Evolutionary conservation across 2,888 invertebrate genomes (phyloP), one percentile per base, ranked within the genome.

Genomic region (Cantharis flavilabris): DNA sequence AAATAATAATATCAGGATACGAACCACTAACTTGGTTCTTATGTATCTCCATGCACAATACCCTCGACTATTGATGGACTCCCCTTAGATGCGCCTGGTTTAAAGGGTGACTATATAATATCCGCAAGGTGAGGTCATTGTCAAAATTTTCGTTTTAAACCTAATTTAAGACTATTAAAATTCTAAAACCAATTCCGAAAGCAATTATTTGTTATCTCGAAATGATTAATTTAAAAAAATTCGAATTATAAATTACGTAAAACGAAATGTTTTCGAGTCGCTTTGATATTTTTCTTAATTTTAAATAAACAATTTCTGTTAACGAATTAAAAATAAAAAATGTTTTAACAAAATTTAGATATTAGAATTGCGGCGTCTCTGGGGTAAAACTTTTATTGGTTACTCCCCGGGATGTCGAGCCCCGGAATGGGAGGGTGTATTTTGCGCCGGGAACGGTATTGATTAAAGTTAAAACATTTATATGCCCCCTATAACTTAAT

Each of bases 401-500:
- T 67, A 33, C 72, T 67, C 65, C 65, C 65, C 65, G 23, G 65
- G 65, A 67, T 26, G 65, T 26, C 65, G 65, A 67, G 65, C 65
- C 65, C 65, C 65, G 65, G 65, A 67, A 20, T 67, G 65, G 65
- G 65, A 67, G 65, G 65, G 26, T 67, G 26, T 67, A 67, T 67
- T 67, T 26, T 33, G 72, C 23, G 67, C 49, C 65, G 33, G 72
- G 20, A 65, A 72, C 65, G 23, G 72, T 72, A 72, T 72, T 72
- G 73, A 73, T 73, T 73, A 73, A 69, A 16, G 69, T 62, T 67
- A 73, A 73, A 73, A 26, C 69, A 67, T 69, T 62, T 69, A 69
- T 69, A 28, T 69, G 73, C 69, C 73, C 73, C 73, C 73, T 49
- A 62, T 62, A 26, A 26, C 49, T 49, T 49, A 49, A 49, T 49